These are phyloP conservation scores for Euzophera pinguis DNA, from an alignment of 2,888 invertebrate genomes.

Conservation along the genomic window DNA sequence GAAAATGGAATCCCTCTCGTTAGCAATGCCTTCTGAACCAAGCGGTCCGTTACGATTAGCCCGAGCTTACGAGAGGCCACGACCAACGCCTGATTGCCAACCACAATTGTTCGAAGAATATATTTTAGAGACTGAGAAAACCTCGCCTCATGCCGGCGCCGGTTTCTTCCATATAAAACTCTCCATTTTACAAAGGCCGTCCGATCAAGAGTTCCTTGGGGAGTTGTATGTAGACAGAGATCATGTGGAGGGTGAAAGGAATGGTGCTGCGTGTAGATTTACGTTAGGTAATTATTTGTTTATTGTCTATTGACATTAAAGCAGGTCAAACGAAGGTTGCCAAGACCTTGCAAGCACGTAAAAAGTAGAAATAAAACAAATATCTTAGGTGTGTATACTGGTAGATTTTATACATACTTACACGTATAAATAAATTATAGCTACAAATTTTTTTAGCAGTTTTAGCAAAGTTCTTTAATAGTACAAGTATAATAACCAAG, in stretches of 20 bases:
- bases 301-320: too few relatives aligned
- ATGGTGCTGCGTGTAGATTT: slow-evolving; percentile 91
- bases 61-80: slow-evolving; percentile 81
- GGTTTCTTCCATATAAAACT: slow-evolving; percentile 92
- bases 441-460: too few relatives aligned
- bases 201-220: slow-evolving; percentile 93
- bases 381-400: too few relatives aligned
- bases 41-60: slow-evolving; percentile 58
- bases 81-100: slow-evolving; percentile 84
- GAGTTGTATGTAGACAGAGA: slow-evolving; percentile 94
- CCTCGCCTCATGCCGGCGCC: slow-evolving; percentile 79
- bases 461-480: too few relatives aligned
- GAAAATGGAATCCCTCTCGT: slow-evolving; percentile 79
- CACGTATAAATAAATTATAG: too few relatives aligned
- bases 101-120: slow-evolving; percentile 93
- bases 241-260: slow-evolving; percentile 85
- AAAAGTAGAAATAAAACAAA: too few relatives aligned
- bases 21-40: slow-evolving; percentile 76
- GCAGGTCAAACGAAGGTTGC: too few relatives aligned
- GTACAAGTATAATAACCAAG: too few relatives aligned
- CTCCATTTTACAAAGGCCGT: slow-evolving; percentile 91
- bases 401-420: too few relatives aligned
- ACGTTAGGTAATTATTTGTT: slow-evolving; percentile 66
- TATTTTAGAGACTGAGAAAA: slow-evolving; percentile 90
- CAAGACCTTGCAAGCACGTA: too few relatives aligned